Evolutionary conservation across 2,888 invertebrate species (phyloP), one percentile per base, ranked within the genome.

Genomic region (Stenodema calcarata): DNA sequence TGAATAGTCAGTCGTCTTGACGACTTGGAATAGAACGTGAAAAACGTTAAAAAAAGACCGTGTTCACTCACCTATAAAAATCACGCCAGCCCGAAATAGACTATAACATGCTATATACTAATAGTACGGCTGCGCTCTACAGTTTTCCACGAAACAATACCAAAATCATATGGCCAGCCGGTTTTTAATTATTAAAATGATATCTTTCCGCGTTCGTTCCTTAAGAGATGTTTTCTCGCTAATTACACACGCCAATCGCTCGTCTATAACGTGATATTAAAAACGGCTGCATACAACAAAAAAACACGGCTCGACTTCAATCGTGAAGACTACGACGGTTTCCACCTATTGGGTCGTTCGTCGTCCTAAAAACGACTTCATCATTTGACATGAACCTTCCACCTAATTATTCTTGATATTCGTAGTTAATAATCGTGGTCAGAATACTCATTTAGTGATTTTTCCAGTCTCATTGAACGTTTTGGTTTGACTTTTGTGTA

Each of bases 181-280:
- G 78, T n/a, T 78, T 78, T 78, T 78, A 78, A 78, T 78, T 78
- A 78, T 78, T 78, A 47, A 78, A 78, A 78, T 78, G 78, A 78
- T 47, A 78, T 78, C 78, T 78, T 78, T 78, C 78, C 78, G 44
- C 44, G 41, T 4, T 23, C 18, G 4, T 78, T 44, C 27, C 44
- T 78, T 78, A 18, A 42, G 41, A 78, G 44, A 78, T 44, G 78
- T 78, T 78, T 35, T 78, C 27, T 42, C 14, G 27, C 70, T 78
- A 78, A 78, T 78, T 78, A 42, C 78, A 18, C 78, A 78, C 78
- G 62, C 44, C 44, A 47, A 42, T 78, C 78, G 78, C 44, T 78
- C 78, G 42, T 78, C 44, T 78, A 78, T 78, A 78, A 78, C 78
- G 27, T 78, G 44, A 78, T 44, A 78, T 78, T 78, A 78, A 27